Percentiles rank a stretch among this genome's conserved stretches.
Evolutionary conservation across 2,113 vertebrate species (phyloP).

Genomic region (Camelus bactrianus): DNA sequence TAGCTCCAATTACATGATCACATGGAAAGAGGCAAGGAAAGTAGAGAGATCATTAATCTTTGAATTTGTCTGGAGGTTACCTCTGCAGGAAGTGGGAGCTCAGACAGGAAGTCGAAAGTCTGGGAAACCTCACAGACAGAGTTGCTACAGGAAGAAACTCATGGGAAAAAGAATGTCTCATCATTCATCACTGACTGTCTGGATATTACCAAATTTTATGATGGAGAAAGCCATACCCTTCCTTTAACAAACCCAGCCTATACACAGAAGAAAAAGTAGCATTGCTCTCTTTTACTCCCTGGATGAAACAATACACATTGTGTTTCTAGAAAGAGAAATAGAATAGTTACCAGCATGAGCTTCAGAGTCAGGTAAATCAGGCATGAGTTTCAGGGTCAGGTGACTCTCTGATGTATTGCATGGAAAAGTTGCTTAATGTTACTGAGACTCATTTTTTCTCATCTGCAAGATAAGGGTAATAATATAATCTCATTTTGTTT

Average conservation of each 20-base stretch:
- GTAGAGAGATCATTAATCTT: background rate
- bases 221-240: background rate
- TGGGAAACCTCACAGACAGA: background rate
- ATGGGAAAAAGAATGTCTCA: background rate
- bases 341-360: background rate
- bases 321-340: background rate
- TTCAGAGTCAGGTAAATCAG: background rate
- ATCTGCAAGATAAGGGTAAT: background rate
- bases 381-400: background rate
- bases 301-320: background rate
- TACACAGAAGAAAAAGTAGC: background rate
- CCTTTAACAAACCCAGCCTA: background rate
- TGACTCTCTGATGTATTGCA: background rate
- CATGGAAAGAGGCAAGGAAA: conserved; percentile 23
- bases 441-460: background rate
- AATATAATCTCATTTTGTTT: background rate
- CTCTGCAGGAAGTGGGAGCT: background rate
- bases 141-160: background rate
- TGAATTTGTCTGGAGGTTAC: background rate
- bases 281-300: background rate
- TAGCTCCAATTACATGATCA: background rate
- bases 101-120: background rate
- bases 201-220: background rate
- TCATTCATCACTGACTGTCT: background rate
- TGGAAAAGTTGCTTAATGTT: background rate